Base-by-base conservation (phyloP, 2,113 vertebrate genomes). In the Percopsis transmontana region DNA sequence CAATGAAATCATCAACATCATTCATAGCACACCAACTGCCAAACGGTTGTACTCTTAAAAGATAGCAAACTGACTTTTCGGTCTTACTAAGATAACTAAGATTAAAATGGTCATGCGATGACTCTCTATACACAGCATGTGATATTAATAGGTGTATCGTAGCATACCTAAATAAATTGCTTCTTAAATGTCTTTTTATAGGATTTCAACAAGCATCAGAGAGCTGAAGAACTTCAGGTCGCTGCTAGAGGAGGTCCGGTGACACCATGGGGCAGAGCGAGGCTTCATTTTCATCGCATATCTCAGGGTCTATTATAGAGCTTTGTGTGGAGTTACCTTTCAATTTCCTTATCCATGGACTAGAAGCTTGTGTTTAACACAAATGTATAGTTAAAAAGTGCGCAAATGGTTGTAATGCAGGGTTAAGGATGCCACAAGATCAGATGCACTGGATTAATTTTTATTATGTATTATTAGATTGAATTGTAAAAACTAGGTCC, bases 141-240 rank as follows among this genome's bases (percentile, higher is more conserved):
- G 23, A 19, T 54, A 44, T 55, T 15, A 12, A 20, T 41, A 24
- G n/a, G 20, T 50, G 41, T 23, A 15, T 52, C 40, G 12, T 9
- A 54, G 16, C 42, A 18, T 18, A 50, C 19, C 57, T 42, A 57
- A 41, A 53, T 18, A 42, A 15, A 6, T 40, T 41, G 21, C 40
- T 58, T 2, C 0, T 55, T 1, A 47, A 56, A 27, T 86, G n/a
- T 62, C 6, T 33, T 33, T 33, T 67, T 74, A 0, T 89, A 98
- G 96, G 86, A 92, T 99, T 84, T 97, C 97, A 53, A 97, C 95
- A 0, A 99, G 96, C 2, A 62, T 99, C 68, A 88, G 86, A 83
- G 96, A 99, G 83, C 79, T 99, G 88, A 88, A 97, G 76, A 96
- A 93, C 88, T 98, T 99, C 64, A 91, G 91, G 55, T 84, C 76